Conservation (phyloP, 2,113 vertebrate species). For the Alaudala cheleensis region DNA sequence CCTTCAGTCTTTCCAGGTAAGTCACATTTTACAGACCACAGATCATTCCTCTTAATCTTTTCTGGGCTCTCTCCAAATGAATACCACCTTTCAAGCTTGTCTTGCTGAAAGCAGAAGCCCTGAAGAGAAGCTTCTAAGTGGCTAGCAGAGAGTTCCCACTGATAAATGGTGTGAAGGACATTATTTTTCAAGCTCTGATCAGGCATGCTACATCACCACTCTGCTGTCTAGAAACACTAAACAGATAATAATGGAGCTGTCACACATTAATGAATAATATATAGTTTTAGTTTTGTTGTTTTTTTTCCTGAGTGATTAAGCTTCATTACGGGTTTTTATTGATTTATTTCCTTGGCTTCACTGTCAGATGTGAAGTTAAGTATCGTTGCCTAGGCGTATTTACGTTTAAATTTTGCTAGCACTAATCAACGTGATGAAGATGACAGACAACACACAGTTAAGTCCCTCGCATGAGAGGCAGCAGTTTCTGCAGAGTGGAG, state of each 20-base stretch:
- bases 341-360: slow-evolving; percentile 39
- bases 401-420: slow-evolving; percentile 33
- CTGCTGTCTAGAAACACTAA: slow-evolving; percentile 34
- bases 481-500: background rate
- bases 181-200: slow-evolving; percentile 42
- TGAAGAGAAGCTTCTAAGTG: slow-evolving; percentile 30
- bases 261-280: slow-evolving; percentile 60
- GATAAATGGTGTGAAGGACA: slow-evolving; percentile 18
- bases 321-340: slow-evolving; percentile 33
- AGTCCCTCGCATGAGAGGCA: slow-evolving; percentile 12
- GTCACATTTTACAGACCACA: background rate
- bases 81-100: slow-evolving; percentile 15
- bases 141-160: slow-evolving; percentile 16
- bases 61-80: background rate
- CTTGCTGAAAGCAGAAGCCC: slow-evolving; percentile 5
- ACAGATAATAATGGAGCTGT: slow-evolving; percentile 53
- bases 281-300: background rate
- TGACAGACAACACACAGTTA: slow-evolving; percentile 18
- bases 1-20: background rate
- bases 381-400: background rate
- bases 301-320: slow-evolving; percentile 34
- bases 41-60: slow-evolving; percentile 10
- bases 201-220: slow-evolving; percentile 24
- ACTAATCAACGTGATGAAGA: slow-evolving; percentile 33
- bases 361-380: slow-evolving; percentile 50